Conservation (phyloP, 2,797 vertebrate species). For the Lepus townsendii region DNA sequence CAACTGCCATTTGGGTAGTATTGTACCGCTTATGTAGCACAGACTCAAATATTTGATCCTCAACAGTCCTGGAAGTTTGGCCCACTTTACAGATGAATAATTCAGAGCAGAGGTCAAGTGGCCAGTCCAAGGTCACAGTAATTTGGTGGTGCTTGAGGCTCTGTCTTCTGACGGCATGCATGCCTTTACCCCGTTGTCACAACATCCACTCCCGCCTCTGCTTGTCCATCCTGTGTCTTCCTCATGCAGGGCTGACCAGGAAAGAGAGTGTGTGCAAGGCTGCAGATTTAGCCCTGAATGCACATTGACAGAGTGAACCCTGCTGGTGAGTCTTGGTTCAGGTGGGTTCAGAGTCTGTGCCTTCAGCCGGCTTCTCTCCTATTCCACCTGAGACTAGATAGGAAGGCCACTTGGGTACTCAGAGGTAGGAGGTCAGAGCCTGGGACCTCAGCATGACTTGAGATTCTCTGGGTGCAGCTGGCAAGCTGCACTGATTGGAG, state of each 20-base stretch:
- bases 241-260: neutral
- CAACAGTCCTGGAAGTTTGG: neutral
- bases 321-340: neutral
- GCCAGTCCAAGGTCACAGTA: neutral
- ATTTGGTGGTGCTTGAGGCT: neutral
- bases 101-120: neutral
- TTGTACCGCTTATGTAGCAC: neutral
- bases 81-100: neutral
- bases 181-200: neutral
- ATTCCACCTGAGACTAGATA: neutral
- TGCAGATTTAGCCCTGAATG: neutral
- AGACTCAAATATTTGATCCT: neutral
- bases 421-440: neutral
- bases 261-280: neutral
- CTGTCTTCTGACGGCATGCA: neutral
- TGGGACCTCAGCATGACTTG: neutral
- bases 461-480: neutral
- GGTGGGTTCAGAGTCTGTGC: neutral
- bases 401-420: neutral
- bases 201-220: neutral
- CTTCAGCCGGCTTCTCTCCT: neutral
- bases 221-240: too few species aligned
- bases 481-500: neutral
- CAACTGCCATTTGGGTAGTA: neutral
- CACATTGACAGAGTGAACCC: neutral